Conservation (phyloP, 2,113 vertebrate species). For the Geothlypis trichas region DNA sequence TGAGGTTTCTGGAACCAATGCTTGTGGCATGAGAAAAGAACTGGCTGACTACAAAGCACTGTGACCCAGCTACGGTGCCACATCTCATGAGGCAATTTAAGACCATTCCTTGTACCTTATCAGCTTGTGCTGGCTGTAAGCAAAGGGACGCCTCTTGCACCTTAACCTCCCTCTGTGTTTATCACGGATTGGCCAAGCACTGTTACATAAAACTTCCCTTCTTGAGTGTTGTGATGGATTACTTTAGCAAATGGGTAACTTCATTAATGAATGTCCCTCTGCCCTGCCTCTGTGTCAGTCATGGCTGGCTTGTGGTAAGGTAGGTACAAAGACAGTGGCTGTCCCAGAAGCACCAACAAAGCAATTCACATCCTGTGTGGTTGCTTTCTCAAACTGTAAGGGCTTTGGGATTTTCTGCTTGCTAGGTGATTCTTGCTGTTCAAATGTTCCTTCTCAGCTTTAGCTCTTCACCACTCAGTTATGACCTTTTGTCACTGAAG, state of each 20-base stretch:
- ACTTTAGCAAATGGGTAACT: slow-evolving; percentile 20
- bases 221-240: slow-evolving; percentile 5
- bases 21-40: background rate
- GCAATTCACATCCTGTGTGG: background rate
- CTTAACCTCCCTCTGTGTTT: slow-evolving; percentile 20
- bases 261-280: background rate
- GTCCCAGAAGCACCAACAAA: background rate
- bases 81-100: background rate
- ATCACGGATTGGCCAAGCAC: background rate
- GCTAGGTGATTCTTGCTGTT: background rate
- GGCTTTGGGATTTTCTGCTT: background rate
- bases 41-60: background rate
- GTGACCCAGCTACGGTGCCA: background rate
- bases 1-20: background rate
- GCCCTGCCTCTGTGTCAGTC: background rate
- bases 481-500: background rate
- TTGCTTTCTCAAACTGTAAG: background rate
- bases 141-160: background rate
- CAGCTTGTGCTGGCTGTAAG: background rate
- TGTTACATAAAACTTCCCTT: slow-evolving; percentile 5
- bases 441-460: background rate
- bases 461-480: background rate
- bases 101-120: background rate
- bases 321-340: background rate
- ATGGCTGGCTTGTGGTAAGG: background rate